Conservation (phyloP, 1,140 invertebrate genomes). For the Trinorchestia longiramus region DNA sequence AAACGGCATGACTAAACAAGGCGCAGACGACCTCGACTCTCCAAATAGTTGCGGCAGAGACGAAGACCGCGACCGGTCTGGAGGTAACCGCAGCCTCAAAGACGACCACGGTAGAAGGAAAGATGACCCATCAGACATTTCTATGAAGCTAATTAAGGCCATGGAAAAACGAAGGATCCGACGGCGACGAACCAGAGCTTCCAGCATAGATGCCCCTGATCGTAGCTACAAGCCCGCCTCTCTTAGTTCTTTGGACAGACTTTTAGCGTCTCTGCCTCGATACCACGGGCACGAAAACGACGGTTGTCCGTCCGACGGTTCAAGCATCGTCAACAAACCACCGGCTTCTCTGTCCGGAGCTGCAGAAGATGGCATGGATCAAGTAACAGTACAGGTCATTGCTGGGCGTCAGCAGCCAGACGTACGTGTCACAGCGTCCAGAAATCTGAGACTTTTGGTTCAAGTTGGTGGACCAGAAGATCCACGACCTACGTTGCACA, state of each 20-base stretch:
- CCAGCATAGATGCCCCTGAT: constrained; percentile 9
- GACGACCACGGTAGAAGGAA: neutral
- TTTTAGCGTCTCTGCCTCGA: constrained; percentile 5
- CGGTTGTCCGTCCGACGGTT: neutral
- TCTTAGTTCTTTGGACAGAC: constrained; percentile 1
- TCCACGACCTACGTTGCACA: neutral
- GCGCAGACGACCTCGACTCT: neutral
- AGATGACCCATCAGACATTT: neutral
- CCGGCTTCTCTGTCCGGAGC: neutral
- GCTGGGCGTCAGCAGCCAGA: neutral
- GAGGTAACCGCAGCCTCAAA: neutral
- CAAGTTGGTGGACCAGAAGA: neutral
- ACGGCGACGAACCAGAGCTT: neutral
- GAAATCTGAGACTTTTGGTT: neutral
- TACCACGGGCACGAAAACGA: constrained; percentile 20
- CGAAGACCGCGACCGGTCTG: neutral
- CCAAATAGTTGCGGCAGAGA: neutral
- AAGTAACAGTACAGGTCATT: constrained; percentile 25
- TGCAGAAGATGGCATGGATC: neutral
- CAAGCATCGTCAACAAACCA: neutral
- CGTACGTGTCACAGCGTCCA: neutral
- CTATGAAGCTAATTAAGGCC: neutral
- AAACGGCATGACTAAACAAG: neutral
- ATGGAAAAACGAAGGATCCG: constrained; percentile 21
- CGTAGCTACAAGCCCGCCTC: neutral